A percentile compares a stretch with the other conserved stretches of the same genome.
Evolutionary conservation across 2,797 vertebrate genomes (phyloP).

Genomic region (Bryconaethiops microstoma): DNA sequence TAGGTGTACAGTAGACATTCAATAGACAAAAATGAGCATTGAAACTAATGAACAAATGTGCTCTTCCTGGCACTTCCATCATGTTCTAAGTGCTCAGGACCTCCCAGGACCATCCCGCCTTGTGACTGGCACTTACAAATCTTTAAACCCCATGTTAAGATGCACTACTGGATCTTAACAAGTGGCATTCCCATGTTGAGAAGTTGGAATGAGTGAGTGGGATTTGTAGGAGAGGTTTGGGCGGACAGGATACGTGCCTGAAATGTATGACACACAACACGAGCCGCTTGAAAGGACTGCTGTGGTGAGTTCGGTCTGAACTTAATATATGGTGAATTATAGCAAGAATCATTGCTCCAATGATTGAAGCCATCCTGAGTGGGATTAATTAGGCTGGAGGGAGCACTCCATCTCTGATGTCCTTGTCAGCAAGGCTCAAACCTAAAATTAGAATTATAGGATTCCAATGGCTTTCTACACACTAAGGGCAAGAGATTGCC

Average conservation of each 20-base stretch:
- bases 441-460: constrained; percentile 78
- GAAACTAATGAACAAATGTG: neutral
- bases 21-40: neutral
- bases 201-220: neutral
- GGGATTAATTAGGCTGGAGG: constrained; percentile 75
- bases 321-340: constrained; percentile 59
- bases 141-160: no score
- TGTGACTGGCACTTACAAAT: no score
- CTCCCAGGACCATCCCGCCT: no score
- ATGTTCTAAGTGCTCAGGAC: no score
- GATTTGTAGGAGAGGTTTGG: neutral
- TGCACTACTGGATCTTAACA: neutral
- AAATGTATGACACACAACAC: constrained; percentile 12
- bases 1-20: no score
- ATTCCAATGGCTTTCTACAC: constrained; percentile 74
- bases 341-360: constrained; percentile 77
- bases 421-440: constrained; percentile 76
- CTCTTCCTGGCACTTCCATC: no score
- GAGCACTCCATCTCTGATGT: constrained; percentile 72
- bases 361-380: constrained; percentile 75
- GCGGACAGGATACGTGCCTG: neutral
- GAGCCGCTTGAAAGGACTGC: constrained; percentile 8
- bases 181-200: neutral
- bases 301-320: constrained; percentile 30
- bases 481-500: constrained; percentile 66